Percentiles rank a stretch among this genome's conserved stretches.
These are phyloP conservation scores for Epizoanthus stellaris DNA, from an alignment of 92 coral and sea anemone species.

Conservation along the genomic window DNA sequence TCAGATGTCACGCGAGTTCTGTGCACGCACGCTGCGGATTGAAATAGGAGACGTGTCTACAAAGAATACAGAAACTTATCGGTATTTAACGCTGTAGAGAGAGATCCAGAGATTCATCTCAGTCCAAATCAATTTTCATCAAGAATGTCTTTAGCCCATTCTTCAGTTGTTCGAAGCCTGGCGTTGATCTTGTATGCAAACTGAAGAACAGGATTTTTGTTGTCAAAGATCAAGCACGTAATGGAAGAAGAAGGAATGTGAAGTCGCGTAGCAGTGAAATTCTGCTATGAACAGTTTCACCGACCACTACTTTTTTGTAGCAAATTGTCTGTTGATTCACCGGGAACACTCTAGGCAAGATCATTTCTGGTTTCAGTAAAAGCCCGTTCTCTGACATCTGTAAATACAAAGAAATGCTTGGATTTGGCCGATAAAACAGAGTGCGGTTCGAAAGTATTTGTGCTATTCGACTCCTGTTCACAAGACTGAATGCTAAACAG, in stretches of 20 bases:
- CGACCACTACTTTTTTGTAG: background rate
- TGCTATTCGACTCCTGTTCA: conserved; percentile 14
- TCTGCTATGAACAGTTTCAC: background rate
- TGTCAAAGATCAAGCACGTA: conserved; percentile 33
- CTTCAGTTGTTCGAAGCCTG: conserved; percentile 14
- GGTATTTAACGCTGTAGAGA: background rate
- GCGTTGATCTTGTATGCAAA: background rate
- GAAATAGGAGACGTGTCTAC: background rate
- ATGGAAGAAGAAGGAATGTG: conserved; percentile 28
- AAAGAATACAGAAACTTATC: background rate
- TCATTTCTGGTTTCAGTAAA: background rate
- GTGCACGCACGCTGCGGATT: background rate
- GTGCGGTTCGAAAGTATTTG: conserved; percentile 25
- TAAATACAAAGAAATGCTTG: background rate
- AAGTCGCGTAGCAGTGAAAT: background rate
- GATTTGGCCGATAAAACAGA: background rate
- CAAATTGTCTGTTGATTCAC: background rate
- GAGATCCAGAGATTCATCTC: background rate
- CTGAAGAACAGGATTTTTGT: conserved; percentile 32
- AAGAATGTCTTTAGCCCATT: background rate
- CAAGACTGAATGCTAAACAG: conserved; percentile 11
- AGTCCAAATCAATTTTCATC: conserved; percentile 18
- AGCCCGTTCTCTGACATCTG: background rate
- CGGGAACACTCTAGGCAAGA: no score
- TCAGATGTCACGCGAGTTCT: conserved; percentile 27